Conservation (phyloP, 2,888 invertebrate species). For the Polietes domitor region DNA sequence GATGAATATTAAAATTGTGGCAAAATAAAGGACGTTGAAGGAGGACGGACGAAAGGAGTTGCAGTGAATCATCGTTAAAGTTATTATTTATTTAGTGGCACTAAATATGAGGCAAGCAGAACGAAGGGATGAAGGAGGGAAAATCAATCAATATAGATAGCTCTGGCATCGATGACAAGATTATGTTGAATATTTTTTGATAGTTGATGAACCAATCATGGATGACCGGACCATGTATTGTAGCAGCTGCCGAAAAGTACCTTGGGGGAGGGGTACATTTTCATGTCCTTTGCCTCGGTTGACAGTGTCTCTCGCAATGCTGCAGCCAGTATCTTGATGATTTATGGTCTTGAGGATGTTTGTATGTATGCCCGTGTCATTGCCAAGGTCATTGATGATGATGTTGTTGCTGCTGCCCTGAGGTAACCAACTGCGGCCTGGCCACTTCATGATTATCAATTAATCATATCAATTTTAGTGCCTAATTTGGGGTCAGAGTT, state of each 20-base stretch:
- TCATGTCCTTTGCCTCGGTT: background rate
- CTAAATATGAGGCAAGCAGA: too few species aligned
- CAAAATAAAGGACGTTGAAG: too few species aligned
- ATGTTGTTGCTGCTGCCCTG: background rate
- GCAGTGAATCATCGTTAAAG: too few species aligned
- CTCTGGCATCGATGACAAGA: background rate
- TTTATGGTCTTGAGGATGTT: constrained; percentile 12
- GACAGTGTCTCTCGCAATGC: background rate
- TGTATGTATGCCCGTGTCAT: too few species aligned
- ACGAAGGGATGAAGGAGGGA: too few species aligned
- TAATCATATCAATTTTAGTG: background rate
- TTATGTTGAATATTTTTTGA: too few species aligned
- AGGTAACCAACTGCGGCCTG: background rate
- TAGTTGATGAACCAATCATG: background rate
- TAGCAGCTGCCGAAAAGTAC: background rate
- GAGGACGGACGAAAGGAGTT: too few species aligned
- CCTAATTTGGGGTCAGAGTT: background rate
- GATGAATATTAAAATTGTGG: constrained; percentile 27
- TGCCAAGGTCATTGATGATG: background rate
- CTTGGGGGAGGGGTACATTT: background rate
- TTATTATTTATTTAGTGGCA: background rate
- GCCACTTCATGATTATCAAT: background rate
- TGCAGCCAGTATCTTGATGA: background rate
- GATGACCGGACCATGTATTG: background rate
- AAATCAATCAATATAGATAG: background rate